Conservation (phyloP, 2,113 vertebrate species). For the Ranitomeya variabilis region DNA sequence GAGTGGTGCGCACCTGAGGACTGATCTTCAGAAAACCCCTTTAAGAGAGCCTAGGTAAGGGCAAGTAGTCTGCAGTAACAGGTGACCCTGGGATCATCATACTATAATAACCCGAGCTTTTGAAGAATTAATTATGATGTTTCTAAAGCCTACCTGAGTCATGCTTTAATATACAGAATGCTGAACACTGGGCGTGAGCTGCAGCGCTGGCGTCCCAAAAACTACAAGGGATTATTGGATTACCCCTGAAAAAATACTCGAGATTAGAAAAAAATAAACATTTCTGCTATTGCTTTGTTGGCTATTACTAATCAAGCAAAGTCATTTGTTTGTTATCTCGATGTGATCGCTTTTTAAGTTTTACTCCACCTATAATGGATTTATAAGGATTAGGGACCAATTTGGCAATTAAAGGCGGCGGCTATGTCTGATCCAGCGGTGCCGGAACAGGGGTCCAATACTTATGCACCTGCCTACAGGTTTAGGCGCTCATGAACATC, state of each 20-base stretch:
- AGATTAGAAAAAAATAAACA: slow-evolving; percentile 24
- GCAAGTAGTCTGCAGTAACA: background rate
- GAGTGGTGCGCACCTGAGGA: too few relatives aligned
- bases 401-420: background rate
- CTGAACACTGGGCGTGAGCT: background rate
- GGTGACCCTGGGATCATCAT: background rate
- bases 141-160: slow-evolving; percentile 13
- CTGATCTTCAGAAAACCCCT: too few relatives aligned
- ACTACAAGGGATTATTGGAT: background rate
- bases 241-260: background rate
- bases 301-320: background rate
- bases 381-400: background rate
- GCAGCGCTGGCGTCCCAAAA: background rate
- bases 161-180: background rate
- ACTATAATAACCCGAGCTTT: background rate
- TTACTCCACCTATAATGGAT: background rate
- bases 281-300: background rate
- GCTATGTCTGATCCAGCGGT: background rate
- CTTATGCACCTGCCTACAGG: background rate
- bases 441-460: background rate
- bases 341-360: background rate
- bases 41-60: too few relatives aligned
- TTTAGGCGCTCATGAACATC: too few relatives aligned
- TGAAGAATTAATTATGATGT: slow-evolving; percentile 24
- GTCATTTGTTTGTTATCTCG: background rate